phyloP scores from a whole-genome alignment of 2,113 vertebrate species.

The Aphyosemion australe region DNA sequence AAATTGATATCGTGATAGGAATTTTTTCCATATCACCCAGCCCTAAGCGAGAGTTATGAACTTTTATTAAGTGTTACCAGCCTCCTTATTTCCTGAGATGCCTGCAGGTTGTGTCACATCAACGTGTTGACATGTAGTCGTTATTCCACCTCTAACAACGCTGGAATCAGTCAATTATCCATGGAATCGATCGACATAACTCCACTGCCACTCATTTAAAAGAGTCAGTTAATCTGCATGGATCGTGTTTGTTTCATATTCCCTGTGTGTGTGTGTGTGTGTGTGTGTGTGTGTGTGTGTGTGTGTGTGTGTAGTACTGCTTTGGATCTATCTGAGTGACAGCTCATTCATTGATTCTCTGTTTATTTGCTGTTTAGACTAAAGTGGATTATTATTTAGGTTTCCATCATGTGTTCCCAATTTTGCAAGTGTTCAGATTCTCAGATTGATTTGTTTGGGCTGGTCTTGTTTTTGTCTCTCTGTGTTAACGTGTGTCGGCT shows the following conservation, averaged over 20 bases:
- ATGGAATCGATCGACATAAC: conserved; percentile 68
- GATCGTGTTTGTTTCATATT: conserved; percentile 35
- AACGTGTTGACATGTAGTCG: conserved; percentile 44
- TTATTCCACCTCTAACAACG: conserved; percentile 64
- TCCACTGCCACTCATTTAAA: conserved; percentile 61
- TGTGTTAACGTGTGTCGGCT: not conserved
- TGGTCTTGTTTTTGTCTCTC: conserved; percentile 34
- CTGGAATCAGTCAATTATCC: conserved; percentile 71
- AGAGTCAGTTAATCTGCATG: conserved; percentile 65
- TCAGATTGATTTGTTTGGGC: not conserved
- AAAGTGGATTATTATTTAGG: conserved; percentile 23
- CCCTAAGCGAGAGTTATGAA: too few species aligned
- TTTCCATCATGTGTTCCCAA: not conserved
- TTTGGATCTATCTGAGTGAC: conserved; percentile 58
- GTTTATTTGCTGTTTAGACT: conserved; percentile 44
- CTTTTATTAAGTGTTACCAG: conserved; percentile 12
- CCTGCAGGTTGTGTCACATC: conserved; percentile 43
- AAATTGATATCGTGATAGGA: too few species aligned
- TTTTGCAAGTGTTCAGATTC: too few species aligned
- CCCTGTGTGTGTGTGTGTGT: too few species aligned
- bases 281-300: conserved; percentile 3
- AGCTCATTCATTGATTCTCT: conserved; percentile 41
- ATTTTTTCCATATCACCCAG: too few species aligned
- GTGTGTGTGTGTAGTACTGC: not conserved
- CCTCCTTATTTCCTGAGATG: conserved; percentile 24